A percentile compares a stretch with the other conserved stretches of the same genome.
phyloP scores from a whole-genome alignment of 2,113 vertebrate genomes.

The Odocoileus hemionus region DNA sequence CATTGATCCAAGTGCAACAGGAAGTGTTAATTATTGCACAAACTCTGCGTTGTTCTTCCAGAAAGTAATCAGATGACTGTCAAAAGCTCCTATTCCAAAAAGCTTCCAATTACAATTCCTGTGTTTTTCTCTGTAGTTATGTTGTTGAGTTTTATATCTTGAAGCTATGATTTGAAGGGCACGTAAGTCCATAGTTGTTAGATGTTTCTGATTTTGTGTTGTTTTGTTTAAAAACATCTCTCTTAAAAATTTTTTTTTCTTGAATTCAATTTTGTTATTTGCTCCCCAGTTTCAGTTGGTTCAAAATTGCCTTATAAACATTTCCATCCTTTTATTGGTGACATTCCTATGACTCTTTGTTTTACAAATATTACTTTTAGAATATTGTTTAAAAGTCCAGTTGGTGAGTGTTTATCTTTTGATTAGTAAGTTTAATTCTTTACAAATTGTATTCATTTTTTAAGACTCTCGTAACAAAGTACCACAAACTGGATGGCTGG shows the following conservation, averaged over 20 bases:
- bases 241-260: background rate
- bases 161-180: background rate
- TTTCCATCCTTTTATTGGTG: background rate
- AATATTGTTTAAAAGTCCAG: background rate
- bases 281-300: background rate
- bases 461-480: background rate
- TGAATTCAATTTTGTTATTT: background rate
- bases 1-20: background rate
- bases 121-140: background rate
- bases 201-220: background rate
- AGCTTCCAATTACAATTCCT: background rate
- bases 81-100: background rate
- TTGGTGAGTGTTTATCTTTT: background rate
- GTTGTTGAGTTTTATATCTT: background rate
- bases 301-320: background rate
- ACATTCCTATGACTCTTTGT: background rate
- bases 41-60: background rate
- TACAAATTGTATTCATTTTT: background rate
- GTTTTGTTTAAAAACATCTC: background rate
- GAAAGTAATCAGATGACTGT: background rate
- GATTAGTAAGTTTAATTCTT: background rate
- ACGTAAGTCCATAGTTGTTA: background rate
- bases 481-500: too few species aligned
- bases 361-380: background rate
- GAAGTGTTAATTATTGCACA: background rate